Evolutionary conservation across 2,888 invertebrate genomes (phyloP), one percentile per base, ranked within the genome.

Genomic region (Ptycholaimellus sp.): DNA sequence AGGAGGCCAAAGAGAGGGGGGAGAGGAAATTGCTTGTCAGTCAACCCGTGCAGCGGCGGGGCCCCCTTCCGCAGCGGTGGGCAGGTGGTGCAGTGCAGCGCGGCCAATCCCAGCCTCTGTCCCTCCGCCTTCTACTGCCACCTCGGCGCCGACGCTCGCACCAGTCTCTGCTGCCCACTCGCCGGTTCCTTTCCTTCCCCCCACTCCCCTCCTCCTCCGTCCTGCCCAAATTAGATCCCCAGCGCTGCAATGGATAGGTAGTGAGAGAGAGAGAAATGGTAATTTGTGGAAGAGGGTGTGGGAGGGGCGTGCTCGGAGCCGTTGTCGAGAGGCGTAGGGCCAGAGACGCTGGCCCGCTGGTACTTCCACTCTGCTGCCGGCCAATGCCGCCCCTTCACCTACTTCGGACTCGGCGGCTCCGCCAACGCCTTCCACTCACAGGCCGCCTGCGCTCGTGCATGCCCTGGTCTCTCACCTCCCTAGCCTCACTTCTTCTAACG

Each of bases 1-100:
- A n/a, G n/a, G n/a, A n/a, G n/a, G n/a, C n/a, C n/a, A n/a, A n/a
- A n/a, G n/a, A n/a, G n/a, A n/a, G n/a, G n/a, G n/a, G n/a, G n/a
- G n/a, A n/a, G n/a, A n/a, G n/a, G n/a, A n/a, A n/a, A n/a, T n/a
- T n/a, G n/a, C n/a, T n/a, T n/a, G 48, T 35, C 43, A 52, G 52
- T 51, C 3, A 55, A 55, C 37, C 55, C 55, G 3, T 55, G 55
- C 44, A 44, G 48, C 21, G 39, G 47, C 21, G 53, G 55, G 1
- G 37, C 40, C 5, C 55, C 55, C n/a, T 54, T 45, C 44, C 49
- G 50, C 9, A 46, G 44, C n/a, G 44, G 47, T 32, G 53, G 52
- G 23, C 39, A 47, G 23, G 49, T 48, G 2, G 49, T 49, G 1
- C 53, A 52, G 33, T 54, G 54, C 39, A 53, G 54, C 2, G 50